phyloP scores from a whole-genome alignment of 2,888 invertebrate genomes.

The Trachelus stipa region DNA sequence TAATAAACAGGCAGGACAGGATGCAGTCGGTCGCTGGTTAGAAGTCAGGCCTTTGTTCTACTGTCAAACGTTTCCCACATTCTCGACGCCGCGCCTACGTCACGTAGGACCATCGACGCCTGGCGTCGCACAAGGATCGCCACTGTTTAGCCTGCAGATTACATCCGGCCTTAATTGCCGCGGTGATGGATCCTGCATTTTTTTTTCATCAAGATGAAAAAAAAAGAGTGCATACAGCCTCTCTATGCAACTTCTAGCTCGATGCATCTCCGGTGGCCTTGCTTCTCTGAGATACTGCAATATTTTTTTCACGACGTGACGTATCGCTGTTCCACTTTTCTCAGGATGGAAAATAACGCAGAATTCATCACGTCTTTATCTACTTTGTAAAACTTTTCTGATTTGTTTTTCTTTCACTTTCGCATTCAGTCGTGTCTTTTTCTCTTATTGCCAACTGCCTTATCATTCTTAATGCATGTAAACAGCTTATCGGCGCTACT shows the following conservation, averaged over 20 bases:
- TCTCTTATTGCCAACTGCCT: background rate
- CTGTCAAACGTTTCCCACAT: background rate
- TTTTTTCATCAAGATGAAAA: background rate
- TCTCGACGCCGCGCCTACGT: background rate
- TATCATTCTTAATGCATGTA: background rate
- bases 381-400: background rate
- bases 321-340: background rate
- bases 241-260: background rate
- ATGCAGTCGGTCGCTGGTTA: background rate
- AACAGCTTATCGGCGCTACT: background rate
- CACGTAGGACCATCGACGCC: background rate
- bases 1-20: background rate
- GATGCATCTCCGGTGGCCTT: background rate
- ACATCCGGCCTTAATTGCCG: background rate
- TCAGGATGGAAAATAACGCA: background rate
- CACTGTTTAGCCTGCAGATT: background rate
- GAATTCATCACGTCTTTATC: background rate
- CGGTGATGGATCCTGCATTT: background rate
- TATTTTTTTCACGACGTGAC: background rate
- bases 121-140: background rate
- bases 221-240: background rate
- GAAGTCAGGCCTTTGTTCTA: background rate
- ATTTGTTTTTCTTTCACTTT: background rate
- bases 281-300: background rate
- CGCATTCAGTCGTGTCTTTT: background rate